A percentile compares a stretch with the other conserved stretches of the same genome.
phyloP scores from a whole-genome alignment of 2,113 vertebrate species.

The Todiramphus chloris region DNA sequence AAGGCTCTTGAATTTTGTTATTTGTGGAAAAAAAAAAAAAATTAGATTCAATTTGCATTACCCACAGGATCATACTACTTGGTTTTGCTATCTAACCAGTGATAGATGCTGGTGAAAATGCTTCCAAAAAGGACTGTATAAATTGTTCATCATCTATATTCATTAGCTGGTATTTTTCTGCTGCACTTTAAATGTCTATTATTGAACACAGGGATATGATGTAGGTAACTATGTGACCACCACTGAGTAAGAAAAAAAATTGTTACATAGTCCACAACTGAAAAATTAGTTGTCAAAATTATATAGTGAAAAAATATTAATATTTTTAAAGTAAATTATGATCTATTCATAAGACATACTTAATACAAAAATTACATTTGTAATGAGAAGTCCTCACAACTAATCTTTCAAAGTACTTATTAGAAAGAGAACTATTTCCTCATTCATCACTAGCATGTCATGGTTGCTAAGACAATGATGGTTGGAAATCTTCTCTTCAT shows the following conservation, averaged over 20 bases:
- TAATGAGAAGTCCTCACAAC: neutral
- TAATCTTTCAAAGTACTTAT: neutral
- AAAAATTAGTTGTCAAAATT: neutral
- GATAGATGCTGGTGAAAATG: neutral
- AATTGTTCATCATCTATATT: neutral
- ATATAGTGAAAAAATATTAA: neutral
- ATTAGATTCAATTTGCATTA: neutral
- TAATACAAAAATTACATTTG: neutral
- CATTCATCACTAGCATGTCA: neutral
- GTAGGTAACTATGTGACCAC: neutral
- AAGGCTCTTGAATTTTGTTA: neutral
- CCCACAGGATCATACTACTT: neutral
- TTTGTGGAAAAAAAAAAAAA: neutral
- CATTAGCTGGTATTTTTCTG: neutral
- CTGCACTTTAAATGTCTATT: neutral
- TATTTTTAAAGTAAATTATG: neutral
- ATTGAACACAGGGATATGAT: neutral
- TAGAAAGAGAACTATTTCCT: neutral
- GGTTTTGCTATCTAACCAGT: neutral
- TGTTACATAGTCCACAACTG: neutral
- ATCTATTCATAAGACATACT: neutral
- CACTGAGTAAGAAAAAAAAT: neutral
- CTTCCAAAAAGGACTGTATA: neutral
- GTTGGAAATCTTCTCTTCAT: neutral
- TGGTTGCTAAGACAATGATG: neutral